Evolutionary conservation across 2,888 invertebrate genomes (phyloP).

Genomic region (Pelosia muscerda): DNA sequence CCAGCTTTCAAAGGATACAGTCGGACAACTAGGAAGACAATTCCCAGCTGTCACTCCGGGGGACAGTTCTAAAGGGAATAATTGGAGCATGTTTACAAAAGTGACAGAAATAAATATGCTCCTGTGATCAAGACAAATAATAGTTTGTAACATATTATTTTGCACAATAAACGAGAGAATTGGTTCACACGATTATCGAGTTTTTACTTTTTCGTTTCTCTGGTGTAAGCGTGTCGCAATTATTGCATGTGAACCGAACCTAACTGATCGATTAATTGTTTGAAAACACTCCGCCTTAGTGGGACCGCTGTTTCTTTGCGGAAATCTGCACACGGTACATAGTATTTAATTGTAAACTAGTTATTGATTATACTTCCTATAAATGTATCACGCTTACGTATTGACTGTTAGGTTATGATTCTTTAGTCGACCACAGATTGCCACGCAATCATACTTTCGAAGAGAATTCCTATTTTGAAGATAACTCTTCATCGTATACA

Average conservation of each 20-base stretch:
- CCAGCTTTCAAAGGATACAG: too few species aligned
- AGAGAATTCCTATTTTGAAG: neutral
- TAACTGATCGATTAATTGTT: conserved; percentile 38
- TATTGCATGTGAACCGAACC: conserved; percentile 67
- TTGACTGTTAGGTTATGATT: too few species aligned
- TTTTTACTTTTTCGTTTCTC: conserved; percentile 70
- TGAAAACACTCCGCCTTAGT: conserved; percentile 26
- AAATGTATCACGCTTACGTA: neutral
- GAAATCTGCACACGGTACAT: conserved; percentile 34
- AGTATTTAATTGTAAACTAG: conserved; percentile 11
- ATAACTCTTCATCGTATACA: neutral
- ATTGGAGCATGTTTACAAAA: too few species aligned
- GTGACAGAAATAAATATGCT: too few species aligned
- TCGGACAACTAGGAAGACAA: too few species aligned
- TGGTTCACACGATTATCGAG: conserved; percentile 66
- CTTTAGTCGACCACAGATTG: too few species aligned
- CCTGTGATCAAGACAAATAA: too few species aligned
- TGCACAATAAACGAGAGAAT: conserved; percentile 59
- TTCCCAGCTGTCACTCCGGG: too few species aligned
- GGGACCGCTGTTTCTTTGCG: conserved; percentile 38
- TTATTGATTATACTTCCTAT: conserved; percentile 7
- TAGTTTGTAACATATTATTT: conserved; percentile 57
- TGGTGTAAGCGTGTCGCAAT: conserved; percentile 66
- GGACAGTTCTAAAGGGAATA: too few species aligned
- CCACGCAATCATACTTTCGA: too few species aligned